phyloP scores from a whole-genome alignment of 2,888 invertebrate species.

The Mythimna ferrago region DNA sequence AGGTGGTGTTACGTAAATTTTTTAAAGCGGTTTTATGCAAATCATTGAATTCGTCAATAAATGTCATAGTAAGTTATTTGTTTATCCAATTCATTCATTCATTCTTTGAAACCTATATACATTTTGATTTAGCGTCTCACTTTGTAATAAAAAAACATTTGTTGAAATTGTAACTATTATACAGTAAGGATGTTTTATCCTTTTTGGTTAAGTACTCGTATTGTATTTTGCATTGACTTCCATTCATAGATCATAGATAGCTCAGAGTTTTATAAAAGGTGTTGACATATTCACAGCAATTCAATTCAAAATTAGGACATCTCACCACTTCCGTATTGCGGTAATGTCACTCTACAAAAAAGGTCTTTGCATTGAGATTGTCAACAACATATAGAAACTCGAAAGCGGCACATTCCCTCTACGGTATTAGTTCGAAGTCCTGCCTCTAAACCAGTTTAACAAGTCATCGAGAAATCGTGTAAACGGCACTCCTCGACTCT shows the following conservation, averaged over 20 bases:
- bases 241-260: not conserved
- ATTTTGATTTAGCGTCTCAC: too few species aligned
- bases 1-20: not conserved
- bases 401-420: slow-evolving; percentile 83
- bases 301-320: slow-evolving; percentile 24
- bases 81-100: too few species aligned
- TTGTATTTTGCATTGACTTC: not conserved
- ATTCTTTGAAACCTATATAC: too few species aligned
- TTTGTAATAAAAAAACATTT: too few species aligned
- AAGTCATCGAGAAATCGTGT: slow-evolving; percentile 87
- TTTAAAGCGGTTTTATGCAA: not conserved
- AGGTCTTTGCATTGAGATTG: slow-evolving; percentile 59
- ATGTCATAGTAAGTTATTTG: too few species aligned
- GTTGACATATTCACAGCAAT: not conserved
- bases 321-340: slow-evolving; percentile 33
- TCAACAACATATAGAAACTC: slow-evolving; percentile 53
- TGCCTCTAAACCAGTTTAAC: slow-evolving; percentile 70
- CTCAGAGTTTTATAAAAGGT: not conserved
- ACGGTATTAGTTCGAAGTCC: slow-evolving; percentile 80
- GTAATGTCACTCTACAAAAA: slow-evolving; percentile 39
- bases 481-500: slow-evolving; percentile 75
- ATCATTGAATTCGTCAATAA: not conserved
- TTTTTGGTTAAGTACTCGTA: too few species aligned
- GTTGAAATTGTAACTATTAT: too few species aligned
- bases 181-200: not conserved